Evolutionary conservation across 2,113 vertebrate genomes (phyloP), one percentile per base, ranked within the genome.

Genomic region (Pardalotus punctatus): DNA sequence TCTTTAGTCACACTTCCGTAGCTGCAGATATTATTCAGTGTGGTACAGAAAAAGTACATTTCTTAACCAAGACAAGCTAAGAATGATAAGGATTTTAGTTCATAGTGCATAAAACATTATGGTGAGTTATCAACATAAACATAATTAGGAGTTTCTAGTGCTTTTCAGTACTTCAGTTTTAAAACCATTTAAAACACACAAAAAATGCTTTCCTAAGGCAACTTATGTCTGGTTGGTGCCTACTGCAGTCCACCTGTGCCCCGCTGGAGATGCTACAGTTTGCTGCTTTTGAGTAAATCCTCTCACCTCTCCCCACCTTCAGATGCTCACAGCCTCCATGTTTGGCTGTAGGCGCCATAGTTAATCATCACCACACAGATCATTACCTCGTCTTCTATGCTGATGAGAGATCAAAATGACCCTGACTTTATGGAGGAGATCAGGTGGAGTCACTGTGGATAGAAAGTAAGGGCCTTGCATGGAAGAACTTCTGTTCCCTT

Each of bases 341-440:
- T 28, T 71, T 17, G 9, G 10, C 22, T 72, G 24, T 15, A 38
- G 33, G 15, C 79, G 17, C 29, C 28, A 12, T 16, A 67, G 29
- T 38, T 72, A 58, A 60, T 23, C 35, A 43, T 17, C 19, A 27
- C 18, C 57, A 60, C 4, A 10, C 9, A 76, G 38, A 27, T 12
- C 20, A 51, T 21, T 51, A 43, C 5, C 29, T 64, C 7, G 0
- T 56, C 21, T 84, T 81, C n/a, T 51, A 0, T 9, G 10, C 24
- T 53, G 16, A 66, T 18, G 22, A 90, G 60, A 87, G 35, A 76
- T 7, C 20, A 90, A 90, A 85, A 72, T 4, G 2, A 51, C 19
- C 23, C 12, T 56, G 61, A 60, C 27, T 76, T 81, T 28, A 31
- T 36, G 36, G 40, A 92, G 79, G 21, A 79, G 28, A 40, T 21